A percentile compares a stretch with the other conserved stretches of the same genome.
These are phyloP conservation scores for Nowickia ferox DNA, from an alignment of 2,888 invertebrate species.

Conservation along the genomic window DNA sequence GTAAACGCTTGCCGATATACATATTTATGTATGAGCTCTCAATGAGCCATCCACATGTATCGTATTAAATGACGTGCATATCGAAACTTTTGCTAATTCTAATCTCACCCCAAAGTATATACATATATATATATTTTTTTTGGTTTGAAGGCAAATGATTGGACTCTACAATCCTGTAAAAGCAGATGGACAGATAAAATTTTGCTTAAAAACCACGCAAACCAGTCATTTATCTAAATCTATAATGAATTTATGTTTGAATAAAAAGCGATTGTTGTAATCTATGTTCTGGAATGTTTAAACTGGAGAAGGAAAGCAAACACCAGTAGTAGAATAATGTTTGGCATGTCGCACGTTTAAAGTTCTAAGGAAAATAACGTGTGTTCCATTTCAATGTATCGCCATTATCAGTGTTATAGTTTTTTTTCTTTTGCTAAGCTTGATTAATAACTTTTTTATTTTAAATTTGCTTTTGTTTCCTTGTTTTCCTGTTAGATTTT, in stretches of 20 bases:
- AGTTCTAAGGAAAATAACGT: conserved; percentile 45
- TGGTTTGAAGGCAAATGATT: conserved; percentile 1
- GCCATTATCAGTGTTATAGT: conserved; percentile 16
- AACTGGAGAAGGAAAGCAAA: conserved; percentile 24
- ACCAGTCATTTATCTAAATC: conserved; percentile 51
- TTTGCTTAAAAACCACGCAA: conserved; percentile 30
- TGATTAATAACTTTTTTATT: conserved; percentile 68
- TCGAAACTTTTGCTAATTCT: conserved; percentile 30
- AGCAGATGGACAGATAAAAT: conserved; percentile 57
- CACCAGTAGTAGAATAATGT: neutral
- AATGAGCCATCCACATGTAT: conserved; percentile 18
- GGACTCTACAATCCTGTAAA: conserved; percentile 31
- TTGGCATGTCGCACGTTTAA: neutral
- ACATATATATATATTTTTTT: too few relatives aligned
- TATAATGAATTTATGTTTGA: conserved; percentile 29
- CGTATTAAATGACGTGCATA: neutral
- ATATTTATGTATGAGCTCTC: conserved; percentile 1
- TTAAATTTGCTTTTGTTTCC: conserved; percentile 8
- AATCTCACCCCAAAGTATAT: conserved; percentile 23
- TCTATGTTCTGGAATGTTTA: conserved; percentile 16
- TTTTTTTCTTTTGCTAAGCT: conserved; percentile 54
- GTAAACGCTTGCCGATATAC: neutral
- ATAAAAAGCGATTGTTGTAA: conserved; percentile 3
- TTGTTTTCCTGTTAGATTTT: conserved; percentile 2
- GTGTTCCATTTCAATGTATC: conserved; percentile 42